Evolutionary conservation across 2,113 vertebrate species (phyloP), one percentile per base, ranked within the genome.

Genomic region (Balaeniceps rex): DNA sequence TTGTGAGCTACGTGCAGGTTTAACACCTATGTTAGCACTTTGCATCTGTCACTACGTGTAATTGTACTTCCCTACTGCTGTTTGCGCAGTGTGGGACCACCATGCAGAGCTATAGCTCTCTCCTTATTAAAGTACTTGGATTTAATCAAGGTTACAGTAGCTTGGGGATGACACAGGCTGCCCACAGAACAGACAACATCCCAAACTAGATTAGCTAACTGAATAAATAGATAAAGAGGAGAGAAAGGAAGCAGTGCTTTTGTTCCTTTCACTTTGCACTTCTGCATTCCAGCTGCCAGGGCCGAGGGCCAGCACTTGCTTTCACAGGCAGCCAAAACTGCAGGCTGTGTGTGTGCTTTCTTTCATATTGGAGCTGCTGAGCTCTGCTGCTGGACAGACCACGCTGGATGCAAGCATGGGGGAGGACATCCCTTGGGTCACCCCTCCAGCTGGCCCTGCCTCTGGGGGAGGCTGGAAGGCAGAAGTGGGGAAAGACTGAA

Each of bases 91-190:
- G 69, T 58, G 46, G 78, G 47, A 77, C 7, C 23, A 25, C 58
- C 28, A 14, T 2, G 52, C 63, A 82, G 65, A 93, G 69, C 47
- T 78, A n/a, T 61, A 76, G 83, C 83, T 90, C 88, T 70, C 85
- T 82, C 55, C 76, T 96, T 93, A 84, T 94, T 91, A 79, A 87
- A 88, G 84, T 16, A 13, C 72, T 90, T 94, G 91, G 84, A 94
- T 95, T 95, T 96, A 96, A 97, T 89, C 93, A 96, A 83, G 83
- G 76, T 65, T 95, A 72, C 49, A 47, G 81, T 58, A 94, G 95
- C 87, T 95, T 66, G 69, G 86, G 77, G 84, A 93, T 70, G 79
- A 46, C 86, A 87, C 23, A 64, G 83, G 71, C 90, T 95, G 85
- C 79, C 65, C 85, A 83, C 29, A 74, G 90, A 96, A 89, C 83